Conservation (phyloP, 2,888 invertebrate genomes). For the Pterostichus niger region DNA sequence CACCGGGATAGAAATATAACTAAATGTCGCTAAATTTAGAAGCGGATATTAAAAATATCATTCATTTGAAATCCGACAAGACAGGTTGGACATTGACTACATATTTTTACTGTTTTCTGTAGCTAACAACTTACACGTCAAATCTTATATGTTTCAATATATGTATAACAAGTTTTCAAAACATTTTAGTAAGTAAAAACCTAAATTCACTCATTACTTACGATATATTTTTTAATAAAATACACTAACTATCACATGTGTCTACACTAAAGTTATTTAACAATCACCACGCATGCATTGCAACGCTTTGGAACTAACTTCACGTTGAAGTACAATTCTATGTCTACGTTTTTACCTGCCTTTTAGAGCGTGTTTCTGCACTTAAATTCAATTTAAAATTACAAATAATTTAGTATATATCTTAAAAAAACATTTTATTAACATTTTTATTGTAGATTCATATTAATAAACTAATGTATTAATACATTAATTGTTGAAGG, state of each 20-base stretch:
- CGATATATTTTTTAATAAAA: slow-evolving; percentile 51
- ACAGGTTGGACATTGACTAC: too few species aligned
- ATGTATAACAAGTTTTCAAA: neutral
- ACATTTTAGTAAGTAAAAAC: too few species aligned
- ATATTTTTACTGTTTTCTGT: too few species aligned
- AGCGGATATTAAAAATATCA: too few species aligned
- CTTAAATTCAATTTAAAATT: neutral
- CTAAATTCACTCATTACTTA: slow-evolving; percentile 60
- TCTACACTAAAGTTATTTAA: slow-evolving; percentile 59
- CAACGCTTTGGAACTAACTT: neutral
- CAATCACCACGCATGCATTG: slow-evolving; percentile 55
- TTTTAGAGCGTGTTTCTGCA: neutral
- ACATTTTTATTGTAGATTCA: neutral
- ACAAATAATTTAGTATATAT: neutral
- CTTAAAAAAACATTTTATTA: too few species aligned
- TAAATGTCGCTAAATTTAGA: too few species aligned
- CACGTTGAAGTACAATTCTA: neutral
- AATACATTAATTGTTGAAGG: neutral
- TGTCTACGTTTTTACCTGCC: too few species aligned
- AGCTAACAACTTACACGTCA: too few species aligned
- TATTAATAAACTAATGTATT: neutral
- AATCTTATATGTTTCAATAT: too few species aligned
- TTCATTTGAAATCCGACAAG: too few species aligned
- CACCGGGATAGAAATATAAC: too few species aligned
- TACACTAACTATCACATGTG: slow-evolving; percentile 65